These are phyloP conservation scores for Campylomormyrus numenius DNA, from an alignment of 2,113 vertebrate species.

Conservation along the genomic window DNA sequence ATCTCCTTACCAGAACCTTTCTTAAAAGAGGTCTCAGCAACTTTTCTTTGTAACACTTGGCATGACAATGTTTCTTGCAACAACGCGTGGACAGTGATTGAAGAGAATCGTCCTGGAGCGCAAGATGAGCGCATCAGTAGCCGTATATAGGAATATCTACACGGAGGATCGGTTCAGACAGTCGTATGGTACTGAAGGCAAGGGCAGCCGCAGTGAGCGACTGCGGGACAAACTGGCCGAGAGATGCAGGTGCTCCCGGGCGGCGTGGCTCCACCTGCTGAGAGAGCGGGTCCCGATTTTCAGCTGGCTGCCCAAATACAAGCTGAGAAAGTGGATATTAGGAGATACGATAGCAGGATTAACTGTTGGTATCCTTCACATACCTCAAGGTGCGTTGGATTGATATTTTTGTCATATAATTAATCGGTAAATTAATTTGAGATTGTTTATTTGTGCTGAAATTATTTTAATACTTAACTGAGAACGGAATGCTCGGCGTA, in stretches of 20 bases:
- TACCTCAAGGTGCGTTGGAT: constrained; percentile 74
- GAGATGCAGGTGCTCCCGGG: constrained; percentile 61
- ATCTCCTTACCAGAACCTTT: constrained; percentile 44
- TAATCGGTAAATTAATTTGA: neutral
- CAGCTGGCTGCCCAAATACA: constrained; percentile 76
- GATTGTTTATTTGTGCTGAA: neutral
- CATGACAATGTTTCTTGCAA: neutral
- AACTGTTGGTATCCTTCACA: constrained; percentile 82
- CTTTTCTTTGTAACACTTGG: constrained; percentile 19
- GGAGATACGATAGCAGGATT: constrained; percentile 77
- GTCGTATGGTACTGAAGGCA: constrained; percentile 56
- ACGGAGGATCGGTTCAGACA: constrained; percentile 73
- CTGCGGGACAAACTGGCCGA: constrained; percentile 46
- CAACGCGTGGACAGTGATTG: constrained; percentile 1
- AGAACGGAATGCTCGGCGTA: neutral
- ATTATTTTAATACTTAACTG: neutral
- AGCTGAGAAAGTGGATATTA: constrained; percentile 71
- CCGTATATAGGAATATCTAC: constrained; percentile 68
- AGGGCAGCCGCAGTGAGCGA: constrained; percentile 29
- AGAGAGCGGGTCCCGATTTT: constrained; percentile 66
- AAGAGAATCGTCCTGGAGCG: constrained; percentile 20
- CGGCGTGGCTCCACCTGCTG: constrained; percentile 59
- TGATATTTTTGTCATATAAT: neutral
- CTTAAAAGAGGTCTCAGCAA: constrained; percentile 46
- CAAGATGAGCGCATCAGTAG: constrained; percentile 67